These are phyloP conservation scores for Sapayoa aenigma DNA, from an alignment of 2,113 vertebrate species.

Conservation along the genomic window DNA sequence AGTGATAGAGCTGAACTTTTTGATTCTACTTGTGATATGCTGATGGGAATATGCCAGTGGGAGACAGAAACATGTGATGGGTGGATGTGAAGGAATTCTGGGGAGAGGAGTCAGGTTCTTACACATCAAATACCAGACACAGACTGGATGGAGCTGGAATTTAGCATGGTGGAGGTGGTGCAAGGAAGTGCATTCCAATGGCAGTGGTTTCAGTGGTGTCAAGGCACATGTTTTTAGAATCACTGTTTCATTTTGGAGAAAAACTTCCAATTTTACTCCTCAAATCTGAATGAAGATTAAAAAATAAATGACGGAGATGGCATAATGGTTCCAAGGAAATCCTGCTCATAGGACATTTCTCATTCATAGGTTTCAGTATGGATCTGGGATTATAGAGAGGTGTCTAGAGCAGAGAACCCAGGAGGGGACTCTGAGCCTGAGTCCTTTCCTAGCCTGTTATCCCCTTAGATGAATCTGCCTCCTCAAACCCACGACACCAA, in stretches of 20 bases:
- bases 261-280: neutral
- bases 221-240: neutral
- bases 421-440: neutral
- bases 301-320: neutral
- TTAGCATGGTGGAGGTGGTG: neutral
- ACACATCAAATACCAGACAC: neutral
- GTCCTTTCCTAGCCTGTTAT: neutral
- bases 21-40: neutral
- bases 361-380: rapidly evolving
- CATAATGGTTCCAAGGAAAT: neutral
- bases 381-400: neutral
- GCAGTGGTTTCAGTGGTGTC: neutral
- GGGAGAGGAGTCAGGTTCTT: neutral
- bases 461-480: neutral
- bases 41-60: neutral
- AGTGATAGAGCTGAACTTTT: neutral
- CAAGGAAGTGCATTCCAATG: neutral
- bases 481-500: neutral
- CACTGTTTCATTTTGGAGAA: neutral
- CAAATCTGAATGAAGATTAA: neutral
- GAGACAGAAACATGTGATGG: neutral
- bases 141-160: neutral
- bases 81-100: neutral
- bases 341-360: neutral
- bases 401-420: neutral